Evolutionary conservation across 1,140 invertebrate genomes (phyloP), one percentile per base, ranked within the genome.

Genomic region (Tetragnatha versicolor): DNA sequence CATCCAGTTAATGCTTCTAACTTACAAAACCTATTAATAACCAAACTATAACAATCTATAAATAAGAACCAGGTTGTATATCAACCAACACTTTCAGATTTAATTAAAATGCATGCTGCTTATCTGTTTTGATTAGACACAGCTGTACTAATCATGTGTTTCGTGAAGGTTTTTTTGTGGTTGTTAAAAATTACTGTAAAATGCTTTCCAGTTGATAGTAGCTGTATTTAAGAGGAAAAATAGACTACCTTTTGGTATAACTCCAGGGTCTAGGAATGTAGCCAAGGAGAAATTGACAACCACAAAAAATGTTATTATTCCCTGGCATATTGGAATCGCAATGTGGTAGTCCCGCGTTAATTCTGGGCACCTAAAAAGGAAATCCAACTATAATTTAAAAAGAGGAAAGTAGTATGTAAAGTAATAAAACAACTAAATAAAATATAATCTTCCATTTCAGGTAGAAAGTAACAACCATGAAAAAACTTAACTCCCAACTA

Each of bases 251-350:
- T 95, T 97, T 84, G 97, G 97, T 90, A 98, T 98, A 82, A 97
- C 92, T 85, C 98, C 98, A 82, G 98, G 98, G 89, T 99, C 97
- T 95, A 99, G 98, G 87, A 98, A 98, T 82, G 97, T 99, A 81
- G 98, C 97, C 85, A 99, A 89, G 82, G 95, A 94, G 87, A 99
- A 98, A 90, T 99, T 99, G 85, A 96, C 93, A 86, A 99, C 88
- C 82, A 99, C 96, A 89, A 98, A 97, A 86, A 98, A 92, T 81
- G 96, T 95, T 82, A 99, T 92, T 81, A 98, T 90, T 81, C 92
- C 95, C 90, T 99, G 95, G 84, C 93, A 92, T 81, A 94, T 92
- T 81, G 94, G 94, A 81, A 98, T 93, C 90, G 93, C 95, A 89
- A 93, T 91, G 87, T 93, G 90, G 83, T 89, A 90, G 83, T 89